These are phyloP conservation scores for Rhea pennata DNA, from an alignment of 2,113 vertebrate species.

Conservation along the genomic window DNA sequence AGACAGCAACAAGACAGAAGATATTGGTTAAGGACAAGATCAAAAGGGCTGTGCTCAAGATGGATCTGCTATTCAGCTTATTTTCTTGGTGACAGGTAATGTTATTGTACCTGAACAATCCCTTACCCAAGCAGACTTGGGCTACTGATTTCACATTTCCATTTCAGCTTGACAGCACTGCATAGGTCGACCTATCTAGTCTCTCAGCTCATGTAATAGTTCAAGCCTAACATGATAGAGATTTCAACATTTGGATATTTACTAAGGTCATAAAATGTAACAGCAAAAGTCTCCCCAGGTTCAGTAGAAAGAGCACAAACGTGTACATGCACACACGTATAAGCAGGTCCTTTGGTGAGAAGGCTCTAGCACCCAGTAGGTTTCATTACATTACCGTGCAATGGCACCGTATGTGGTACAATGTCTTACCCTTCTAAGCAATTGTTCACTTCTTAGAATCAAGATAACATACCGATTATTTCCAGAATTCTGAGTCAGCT, in stretches of 20 bases:
- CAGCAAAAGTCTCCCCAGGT: background rate
- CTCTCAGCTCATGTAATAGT: background rate
- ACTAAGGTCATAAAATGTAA: no score
- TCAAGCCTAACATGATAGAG: background rate
- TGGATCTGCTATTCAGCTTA: background rate
- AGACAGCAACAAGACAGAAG: background rate
- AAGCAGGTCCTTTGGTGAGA: accelerated
- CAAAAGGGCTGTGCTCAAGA: background rate
- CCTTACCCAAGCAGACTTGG: background rate
- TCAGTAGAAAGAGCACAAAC: background rate
- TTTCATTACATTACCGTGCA: background rate
- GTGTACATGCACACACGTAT: accelerated
- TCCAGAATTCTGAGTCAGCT: background rate
- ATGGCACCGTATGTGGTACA: background rate
- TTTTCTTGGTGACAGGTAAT: background rate
- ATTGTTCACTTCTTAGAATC: accelerated
- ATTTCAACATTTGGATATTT: background rate
- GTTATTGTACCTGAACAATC: accelerated
- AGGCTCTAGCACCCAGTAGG: accelerated
- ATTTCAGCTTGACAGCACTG: background rate
- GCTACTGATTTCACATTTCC: background rate
- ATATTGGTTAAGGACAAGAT: background rate
- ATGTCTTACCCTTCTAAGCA: accelerated
- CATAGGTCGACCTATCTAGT: accelerated
- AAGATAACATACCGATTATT: background rate